Conservation (phyloP, 2,888 invertebrate species). For the Leucophenga maculata region DNA sequence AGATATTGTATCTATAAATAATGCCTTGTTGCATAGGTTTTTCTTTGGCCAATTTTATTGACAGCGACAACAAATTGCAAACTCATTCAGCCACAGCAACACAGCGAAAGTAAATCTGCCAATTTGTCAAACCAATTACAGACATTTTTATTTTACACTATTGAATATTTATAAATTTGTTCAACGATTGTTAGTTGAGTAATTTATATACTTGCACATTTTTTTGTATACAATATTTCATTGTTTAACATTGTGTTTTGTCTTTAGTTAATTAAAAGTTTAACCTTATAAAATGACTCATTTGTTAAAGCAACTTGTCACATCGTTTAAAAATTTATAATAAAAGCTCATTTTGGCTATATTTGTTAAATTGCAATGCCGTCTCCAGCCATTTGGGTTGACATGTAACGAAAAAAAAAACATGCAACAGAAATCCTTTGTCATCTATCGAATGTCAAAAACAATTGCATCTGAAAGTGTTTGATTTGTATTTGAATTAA, state of each 20-base stretch:
- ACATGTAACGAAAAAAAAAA: neutral
- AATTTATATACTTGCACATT: no score
- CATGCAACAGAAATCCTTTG: neutral
- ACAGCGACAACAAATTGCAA: slow-evolving; percentile 17
- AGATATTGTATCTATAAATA: slow-evolving; percentile 61
- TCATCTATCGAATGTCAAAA: neutral
- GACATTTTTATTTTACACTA: slow-evolving; percentile 10
- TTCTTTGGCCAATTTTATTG: slow-evolving; percentile 9
- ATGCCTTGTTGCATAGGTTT: slow-evolving; percentile 1
- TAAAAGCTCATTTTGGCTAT: neutral
- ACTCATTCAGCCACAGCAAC: neutral
- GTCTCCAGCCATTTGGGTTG: neutral
- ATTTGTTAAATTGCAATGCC: neutral
- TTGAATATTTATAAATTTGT: no score
- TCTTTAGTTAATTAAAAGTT: neutral
- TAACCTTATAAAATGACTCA: neutral
- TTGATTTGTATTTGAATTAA: neutral
- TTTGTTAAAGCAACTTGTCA: neutral
- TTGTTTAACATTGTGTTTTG: neutral
- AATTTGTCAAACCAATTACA: slow-evolving; percentile 24
- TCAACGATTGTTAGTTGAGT: no score
- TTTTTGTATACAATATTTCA: no score
- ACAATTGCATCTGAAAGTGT: neutral
- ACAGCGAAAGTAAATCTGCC: slow-evolving; percentile 11
- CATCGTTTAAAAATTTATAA: slow-evolving; percentile 6